Conservation (phyloP, 2,113 vertebrate genomes). For the Dryoscopus gambensis region DNA sequence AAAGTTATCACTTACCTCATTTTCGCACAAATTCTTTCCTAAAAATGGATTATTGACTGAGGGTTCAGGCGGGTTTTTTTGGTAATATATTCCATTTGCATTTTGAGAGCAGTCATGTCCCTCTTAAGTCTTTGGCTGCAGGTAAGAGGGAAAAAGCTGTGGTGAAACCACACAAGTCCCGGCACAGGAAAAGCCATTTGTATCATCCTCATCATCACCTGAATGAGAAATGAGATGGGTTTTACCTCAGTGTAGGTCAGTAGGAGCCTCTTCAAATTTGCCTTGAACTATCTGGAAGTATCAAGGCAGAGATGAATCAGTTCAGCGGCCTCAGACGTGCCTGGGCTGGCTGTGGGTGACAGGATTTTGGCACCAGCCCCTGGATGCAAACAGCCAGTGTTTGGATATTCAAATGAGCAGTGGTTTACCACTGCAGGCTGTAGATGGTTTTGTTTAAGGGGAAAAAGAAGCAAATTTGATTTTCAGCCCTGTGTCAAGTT, state of each 20-base stretch:
- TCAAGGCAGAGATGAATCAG: background rate
- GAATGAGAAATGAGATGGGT: background rate
- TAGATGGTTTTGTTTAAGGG: slow-evolving; percentile 8
- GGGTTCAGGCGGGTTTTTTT: background rate
- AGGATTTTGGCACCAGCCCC: background rate
- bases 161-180: background rate
- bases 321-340: background rate
- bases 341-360: background rate
- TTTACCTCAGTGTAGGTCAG: background rate
- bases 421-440: background rate
- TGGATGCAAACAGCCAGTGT: background rate
- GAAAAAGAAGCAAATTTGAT: background rate
- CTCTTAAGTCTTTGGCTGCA: background rate
- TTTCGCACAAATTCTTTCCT: slow-evolving; percentile 37
- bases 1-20: slow-evolving; percentile 66
- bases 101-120: background rate
- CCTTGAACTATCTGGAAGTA: background rate
- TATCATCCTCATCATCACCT: background rate
- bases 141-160: background rate
- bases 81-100: background rate
- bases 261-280: background rate
- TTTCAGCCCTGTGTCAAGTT: background rate
- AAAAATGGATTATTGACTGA: slow-evolving; percentile 14
- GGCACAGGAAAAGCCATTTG: background rate
- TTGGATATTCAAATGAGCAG: background rate